Evolutionary conservation across 1,140 invertebrate species (phyloP).

Genomic region (Cydia amplana): DNA sequence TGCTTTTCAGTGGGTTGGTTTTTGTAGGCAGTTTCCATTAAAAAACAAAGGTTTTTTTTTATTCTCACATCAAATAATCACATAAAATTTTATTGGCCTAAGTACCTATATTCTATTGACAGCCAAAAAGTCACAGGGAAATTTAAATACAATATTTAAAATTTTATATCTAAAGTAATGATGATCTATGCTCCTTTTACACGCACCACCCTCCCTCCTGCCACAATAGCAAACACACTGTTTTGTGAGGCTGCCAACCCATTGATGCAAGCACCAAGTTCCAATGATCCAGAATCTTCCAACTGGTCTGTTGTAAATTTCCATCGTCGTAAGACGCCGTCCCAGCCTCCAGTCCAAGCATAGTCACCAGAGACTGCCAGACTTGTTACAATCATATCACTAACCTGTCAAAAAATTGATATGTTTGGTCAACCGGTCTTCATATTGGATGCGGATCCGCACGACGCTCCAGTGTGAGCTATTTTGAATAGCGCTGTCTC

Average conservation of each 20-base stretch:
- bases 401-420: conserved; percentile 51
- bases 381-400: conserved; percentile 73
- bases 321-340: conserved; percentile 61
- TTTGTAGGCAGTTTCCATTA: no score
- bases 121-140: neutral
- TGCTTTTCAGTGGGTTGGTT: no score
- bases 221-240: conserved; percentile 53
- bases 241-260: conserved; percentile 44
- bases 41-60: no score
- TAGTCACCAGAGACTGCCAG: conserved; percentile 52
- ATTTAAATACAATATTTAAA: no score
- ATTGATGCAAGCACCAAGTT: conserved; percentile 64
- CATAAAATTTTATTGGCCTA: no score
- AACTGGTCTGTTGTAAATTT: conserved; percentile 56
- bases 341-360: conserved; percentile 72
- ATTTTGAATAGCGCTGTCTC: no score
- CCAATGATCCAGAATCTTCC: conserved; percentile 57
- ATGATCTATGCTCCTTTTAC: conserved; percentile 44
- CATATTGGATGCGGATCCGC: no score
- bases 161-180: no score
- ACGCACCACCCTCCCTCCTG: conserved; percentile 56
- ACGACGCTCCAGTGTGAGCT: no score
- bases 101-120: neutral
- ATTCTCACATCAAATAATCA: no score
- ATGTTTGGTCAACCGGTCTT: no score